phyloP scores from a whole-genome alignment of 2,113 vertebrate species.

The Hystrix brachyura region DNA sequence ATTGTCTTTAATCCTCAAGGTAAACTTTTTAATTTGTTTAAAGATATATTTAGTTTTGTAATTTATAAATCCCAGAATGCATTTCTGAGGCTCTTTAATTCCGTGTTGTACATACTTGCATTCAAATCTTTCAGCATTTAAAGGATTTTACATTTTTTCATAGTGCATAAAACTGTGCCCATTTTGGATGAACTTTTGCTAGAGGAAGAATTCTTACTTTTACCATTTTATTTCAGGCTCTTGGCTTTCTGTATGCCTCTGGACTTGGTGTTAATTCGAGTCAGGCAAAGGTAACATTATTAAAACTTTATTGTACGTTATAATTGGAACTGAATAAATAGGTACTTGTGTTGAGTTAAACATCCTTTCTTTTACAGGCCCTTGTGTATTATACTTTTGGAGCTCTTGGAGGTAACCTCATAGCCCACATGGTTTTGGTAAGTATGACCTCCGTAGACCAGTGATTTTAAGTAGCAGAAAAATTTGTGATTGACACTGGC shows the following conservation, averaged over 20 bases:
- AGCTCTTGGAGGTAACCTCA: conserved; percentile 96
- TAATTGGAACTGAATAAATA: background rate
- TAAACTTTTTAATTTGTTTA: background rate
- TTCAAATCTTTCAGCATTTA: conserved; percentile 43
- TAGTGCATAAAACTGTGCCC: conserved; percentile 27
- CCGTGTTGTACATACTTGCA: background rate
- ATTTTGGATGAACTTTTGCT: background rate
- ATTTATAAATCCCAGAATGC: background rate
- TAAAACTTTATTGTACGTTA: conserved; percentile 62
- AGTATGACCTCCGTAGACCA: conserved; percentile 79
- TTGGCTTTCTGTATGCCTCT: conserved; percentile 98
- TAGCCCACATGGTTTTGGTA: conserved; percentile 99
- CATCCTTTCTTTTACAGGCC: conserved; percentile 88
- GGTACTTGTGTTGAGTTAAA: conserved; percentile 6
- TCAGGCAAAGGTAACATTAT: conserved; percentile 96
- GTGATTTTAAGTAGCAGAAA: background rate
- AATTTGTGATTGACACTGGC: background rate
- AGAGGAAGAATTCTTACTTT: conserved; percentile 56
- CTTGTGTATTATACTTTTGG: conserved; percentile 99
- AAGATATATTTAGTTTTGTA: conserved; percentile 35
- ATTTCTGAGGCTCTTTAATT: conserved; percentile 36
- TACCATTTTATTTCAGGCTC: conserved; percentile 90
- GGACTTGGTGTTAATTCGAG: conserved; percentile 98
- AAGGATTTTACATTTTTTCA: background rate
- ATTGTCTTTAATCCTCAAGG: conserved; percentile 25